Evolutionary conservation across 2,797 vertebrate genomes (phyloP), one percentile per base, ranked within the genome.

Genomic region (Benthosema pterotum): DNA sequence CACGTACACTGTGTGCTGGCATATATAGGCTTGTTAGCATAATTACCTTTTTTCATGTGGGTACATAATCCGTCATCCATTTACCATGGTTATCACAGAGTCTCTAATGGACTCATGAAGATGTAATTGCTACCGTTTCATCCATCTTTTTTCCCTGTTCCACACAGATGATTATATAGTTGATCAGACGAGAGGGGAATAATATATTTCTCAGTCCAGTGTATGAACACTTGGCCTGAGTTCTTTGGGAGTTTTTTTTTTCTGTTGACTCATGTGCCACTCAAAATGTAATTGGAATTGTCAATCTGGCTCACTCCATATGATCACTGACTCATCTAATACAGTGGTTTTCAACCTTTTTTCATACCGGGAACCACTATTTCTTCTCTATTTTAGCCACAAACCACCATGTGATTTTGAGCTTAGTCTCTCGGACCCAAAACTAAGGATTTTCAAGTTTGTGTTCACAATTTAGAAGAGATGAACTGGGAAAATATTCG

Each of bases 121-220:
- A 83, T 54, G 70, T 85, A 86, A 85, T 80, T 84, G 73, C 77
- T 66, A 74, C 77, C 71, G 79, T 88, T n/a, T 88, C 68, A 84
- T 82, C 71, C 65, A n/a, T 67, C 69, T 79, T 73, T 87, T 83
- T 59, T 49, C 51, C 78, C 87, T 74, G n/a, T 54, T 22, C 57
- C 64, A 80, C 60, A 69, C 38, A 50, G 25, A 71, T 46, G 62
- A 77, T 49, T 79, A 61, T 17, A 71, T 38, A 70, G 65, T 53
- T 72, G 72, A 78, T 85, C 67, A 76, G 64, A 75, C 51, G 52
- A 78, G 65, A 56, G 63, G 53, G 57, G 65, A 68, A 50, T 61
- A n/a, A n/a, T 69, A 60, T 58, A 25, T 55, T 48, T 80, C 62
- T 60, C 32, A 63, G 54, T 53, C 52, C 45, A 61, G 51, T 42